phyloP scores from a whole-genome alignment of 2,888 invertebrate species.

The Anthoptus insignis region DNA sequence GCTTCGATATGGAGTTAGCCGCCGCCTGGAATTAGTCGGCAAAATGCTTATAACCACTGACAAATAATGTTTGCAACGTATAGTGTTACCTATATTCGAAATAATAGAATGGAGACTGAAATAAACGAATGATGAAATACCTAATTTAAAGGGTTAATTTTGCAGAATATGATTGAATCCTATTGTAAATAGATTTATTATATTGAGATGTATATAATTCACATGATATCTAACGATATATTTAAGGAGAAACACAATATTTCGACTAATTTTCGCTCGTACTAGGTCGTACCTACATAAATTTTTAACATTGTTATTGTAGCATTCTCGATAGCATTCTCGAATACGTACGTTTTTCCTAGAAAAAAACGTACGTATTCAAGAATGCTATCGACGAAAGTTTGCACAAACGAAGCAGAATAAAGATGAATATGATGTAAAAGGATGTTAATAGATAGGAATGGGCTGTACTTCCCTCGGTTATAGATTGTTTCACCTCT shows the following conservation, averaged over 20 bases:
- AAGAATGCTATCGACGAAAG: background rate
- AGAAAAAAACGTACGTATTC: background rate
- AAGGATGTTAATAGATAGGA: slow-evolving; percentile 3
- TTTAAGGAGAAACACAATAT: background rate
- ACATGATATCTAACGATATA: background rate
- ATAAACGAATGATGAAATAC: no score
- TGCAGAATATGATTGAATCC: no score
- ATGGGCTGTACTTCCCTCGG: slow-evolving; percentile 7
- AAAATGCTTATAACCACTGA: background rate
- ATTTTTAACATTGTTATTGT: no score
- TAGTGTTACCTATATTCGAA: background rate
- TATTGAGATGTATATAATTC: background rate
- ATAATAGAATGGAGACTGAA: no score
- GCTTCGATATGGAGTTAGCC: no score
- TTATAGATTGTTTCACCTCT: background rate
- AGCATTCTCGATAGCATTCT: no score
- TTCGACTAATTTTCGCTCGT: background rate
- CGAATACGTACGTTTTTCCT: no score
- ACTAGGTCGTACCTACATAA: no score
- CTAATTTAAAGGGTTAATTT: no score
- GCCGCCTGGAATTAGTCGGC: background rate
- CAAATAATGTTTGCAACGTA: background rate
- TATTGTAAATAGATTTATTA: background rate
- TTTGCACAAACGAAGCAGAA: background rate
- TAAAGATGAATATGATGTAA: background rate